Percentiles rank a stretch among this genome's conserved stretches.
Evolutionary conservation across 2,797 vertebrate genomes (phyloP).

Genomic region (Sebastes alutus): DNA sequence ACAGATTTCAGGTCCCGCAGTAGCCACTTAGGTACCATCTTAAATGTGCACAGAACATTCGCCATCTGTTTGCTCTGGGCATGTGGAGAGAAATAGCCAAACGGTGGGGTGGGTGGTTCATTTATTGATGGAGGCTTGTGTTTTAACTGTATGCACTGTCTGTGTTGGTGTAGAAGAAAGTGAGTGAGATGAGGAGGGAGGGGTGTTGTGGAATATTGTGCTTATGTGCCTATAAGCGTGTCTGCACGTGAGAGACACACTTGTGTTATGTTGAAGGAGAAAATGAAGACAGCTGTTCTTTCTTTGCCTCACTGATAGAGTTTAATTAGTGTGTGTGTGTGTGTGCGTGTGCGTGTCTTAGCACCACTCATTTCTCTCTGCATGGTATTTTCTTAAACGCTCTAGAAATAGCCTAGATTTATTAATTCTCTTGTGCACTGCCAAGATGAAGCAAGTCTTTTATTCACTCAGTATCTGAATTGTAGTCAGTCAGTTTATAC

Average conservation of each 20-base stretch:
- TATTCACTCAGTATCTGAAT: conserved; percentile 13
- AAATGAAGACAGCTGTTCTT: conserved; percentile 74
- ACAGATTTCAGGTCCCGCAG: conserved; percentile 36
- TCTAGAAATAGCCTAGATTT: conserved; percentile 59
- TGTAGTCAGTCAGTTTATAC: not conserved
- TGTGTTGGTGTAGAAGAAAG: conserved; percentile 33
- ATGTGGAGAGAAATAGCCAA: conserved; percentile 41
- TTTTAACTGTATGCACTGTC: conserved; percentile 32
- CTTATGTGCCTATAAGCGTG: conserved; percentile 27
- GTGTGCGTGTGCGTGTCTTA: not conserved
- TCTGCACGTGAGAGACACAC: conserved; percentile 35
- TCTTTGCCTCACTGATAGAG: conserved; percentile 72
- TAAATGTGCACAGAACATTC: conserved; percentile 40
- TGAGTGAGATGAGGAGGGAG: not conserved
- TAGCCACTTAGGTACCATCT: conserved; percentile 49
- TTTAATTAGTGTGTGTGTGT: conserved; percentile 68
- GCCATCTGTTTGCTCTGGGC: conserved; percentile 71
- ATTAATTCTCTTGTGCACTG: conserved; percentile 41
- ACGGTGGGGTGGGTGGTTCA: conserved; percentile 45
- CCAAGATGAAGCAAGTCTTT: conserved; percentile 23
- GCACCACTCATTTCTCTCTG: conserved; percentile 39
- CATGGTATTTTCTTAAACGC: conserved; percentile 52
- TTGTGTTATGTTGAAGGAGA: conserved; percentile 53
- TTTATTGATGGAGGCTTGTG: conserved; percentile 46
- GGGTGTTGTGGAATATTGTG: conserved; percentile 32